Evolutionary conservation across 2,888 invertebrate species (phyloP).

Genomic region (Smittia sp.): DNA sequence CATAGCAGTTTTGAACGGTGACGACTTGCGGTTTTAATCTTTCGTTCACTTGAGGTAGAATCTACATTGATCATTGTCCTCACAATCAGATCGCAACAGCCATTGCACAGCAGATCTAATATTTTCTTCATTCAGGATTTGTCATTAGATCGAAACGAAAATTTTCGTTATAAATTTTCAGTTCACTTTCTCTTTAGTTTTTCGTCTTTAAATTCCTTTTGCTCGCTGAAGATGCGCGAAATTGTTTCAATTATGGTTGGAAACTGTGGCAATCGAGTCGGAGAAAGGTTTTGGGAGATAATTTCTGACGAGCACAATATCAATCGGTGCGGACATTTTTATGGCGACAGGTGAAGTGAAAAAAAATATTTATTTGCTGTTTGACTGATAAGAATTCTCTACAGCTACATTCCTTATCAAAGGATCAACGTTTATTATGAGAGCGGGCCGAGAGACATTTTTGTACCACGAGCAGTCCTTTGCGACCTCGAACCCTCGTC

Average conservation of each 20-base stretch:
- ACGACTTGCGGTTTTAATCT: no score
- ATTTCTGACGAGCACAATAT: slow-evolving; percentile 60
- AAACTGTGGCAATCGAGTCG: slow-evolving; percentile 50
- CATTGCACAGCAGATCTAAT: neutral
- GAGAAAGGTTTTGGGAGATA: slow-evolving; percentile 60
- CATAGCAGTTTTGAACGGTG: no score
- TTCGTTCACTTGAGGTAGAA: no score
- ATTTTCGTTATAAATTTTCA: no score
- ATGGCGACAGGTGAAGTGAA: no score
- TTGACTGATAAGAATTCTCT: no score
- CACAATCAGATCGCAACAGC: neutral
- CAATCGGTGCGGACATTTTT: slow-evolving; percentile 60
- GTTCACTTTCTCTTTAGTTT: no score
- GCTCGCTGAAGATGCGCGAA: slow-evolving; percentile 47
- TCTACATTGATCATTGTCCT: no score
- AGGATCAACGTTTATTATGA: slow-evolving; percentile 59
- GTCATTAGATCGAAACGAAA: no score
- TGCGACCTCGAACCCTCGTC: slow-evolving; percentile 43
- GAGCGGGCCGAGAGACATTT: neutral
- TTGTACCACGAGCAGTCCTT: slow-evolving; percentile 27
- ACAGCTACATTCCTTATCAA: slow-evolving; percentile 65
- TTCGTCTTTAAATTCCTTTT: no score
- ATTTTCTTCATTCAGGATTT: neutral
- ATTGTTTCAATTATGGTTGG: slow-evolving; percentile 51
- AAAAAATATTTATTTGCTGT: no score